Base-by-base conservation (phyloP, 2,797 vertebrate species). In the Hephaestus fuliginosus region DNA sequence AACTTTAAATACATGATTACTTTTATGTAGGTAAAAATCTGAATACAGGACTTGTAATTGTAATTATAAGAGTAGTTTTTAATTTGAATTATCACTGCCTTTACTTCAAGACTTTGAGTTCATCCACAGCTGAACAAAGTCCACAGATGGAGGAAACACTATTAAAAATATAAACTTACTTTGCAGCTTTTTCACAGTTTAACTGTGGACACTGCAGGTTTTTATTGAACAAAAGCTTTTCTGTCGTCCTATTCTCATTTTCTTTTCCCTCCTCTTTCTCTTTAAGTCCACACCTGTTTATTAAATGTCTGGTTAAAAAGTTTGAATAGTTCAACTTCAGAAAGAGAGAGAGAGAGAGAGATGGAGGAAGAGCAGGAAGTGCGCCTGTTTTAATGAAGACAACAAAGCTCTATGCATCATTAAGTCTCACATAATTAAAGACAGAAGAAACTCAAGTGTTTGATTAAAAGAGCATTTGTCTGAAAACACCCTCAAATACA, bases 341-440 rank as follows among this genome's bases (percentile, higher is more conserved):
- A 51, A 55, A 20, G 52, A 68, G 33, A 60, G 53, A 46, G 41
- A 22, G 30, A 43, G 43, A 30, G 20, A 46, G 28, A 22, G 36
- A 58, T 46, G 2, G 51, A 44, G 53, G 44, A 15, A 13, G 43
- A 43, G 73, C 7, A 49, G 43, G 62, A 48, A 11, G 62, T 43
- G 66, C 20, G 30, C 69, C 72, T 76, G 71, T 84, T 88, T 82
- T 92, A 93, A 92, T 90, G 90, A 92, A 93, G 85, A 86, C 88
- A 87, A 82, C 82, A 81, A 84, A 81, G 79, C 74, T 86, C 33
- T 28, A 55, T 48, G 91, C 89, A 76, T 90, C 92, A 92, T 95
- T 94, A 94, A 73, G 76, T 84, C 80, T 58, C 86, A 76, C 88
- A 85, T 94, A 95, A 95, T 94, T 95, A 94, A 93, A 92, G 86